These are phyloP conservation scores for Galerucella calmariensis DNA, from an alignment of 2,888 invertebrate genomes.

Conservation along the genomic window DNA sequence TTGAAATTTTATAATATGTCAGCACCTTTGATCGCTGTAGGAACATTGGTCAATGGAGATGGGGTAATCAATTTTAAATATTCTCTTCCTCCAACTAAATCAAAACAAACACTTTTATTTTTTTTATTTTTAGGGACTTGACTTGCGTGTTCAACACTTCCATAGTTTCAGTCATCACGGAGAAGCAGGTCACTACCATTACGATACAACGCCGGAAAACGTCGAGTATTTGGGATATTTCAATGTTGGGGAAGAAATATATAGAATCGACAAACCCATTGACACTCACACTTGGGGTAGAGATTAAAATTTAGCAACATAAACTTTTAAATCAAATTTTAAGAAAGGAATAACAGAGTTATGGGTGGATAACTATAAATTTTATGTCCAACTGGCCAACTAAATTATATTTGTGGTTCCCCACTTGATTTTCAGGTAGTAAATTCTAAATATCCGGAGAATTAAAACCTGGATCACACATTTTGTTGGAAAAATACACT, in stretches of 20 bases:
- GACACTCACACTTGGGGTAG: constrained; percentile 77
- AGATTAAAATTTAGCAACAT: constrained; percentile 63
- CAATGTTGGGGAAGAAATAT: constrained; percentile 77
- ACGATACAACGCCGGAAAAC: constrained; percentile 89
- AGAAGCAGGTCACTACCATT: constrained; percentile 96
- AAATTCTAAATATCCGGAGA: neutral
- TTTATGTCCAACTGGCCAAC: neutral
- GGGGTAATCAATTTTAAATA: constrained; percentile 66
- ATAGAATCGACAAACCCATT: constrained; percentile 80
- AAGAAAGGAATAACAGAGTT: neutral
- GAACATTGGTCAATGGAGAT: constrained; percentile 88
- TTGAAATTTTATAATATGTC: constrained; percentile 91
- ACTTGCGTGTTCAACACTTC: constrained; percentile 94
- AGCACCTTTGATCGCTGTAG: constrained; percentile 88
- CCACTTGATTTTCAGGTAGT: neutral
- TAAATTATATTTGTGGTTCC: neutral
- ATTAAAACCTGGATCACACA: neutral
- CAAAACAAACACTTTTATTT: neutral
- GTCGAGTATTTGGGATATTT: constrained; percentile 94
- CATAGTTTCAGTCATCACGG: constrained; percentile 88
- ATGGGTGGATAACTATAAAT: neutral
- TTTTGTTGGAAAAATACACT: neutral
- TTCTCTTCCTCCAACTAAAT: too few species aligned
- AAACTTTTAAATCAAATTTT: neutral
- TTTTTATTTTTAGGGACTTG: constrained; percentile 75